These are phyloP conservation scores for Alligator sinensis DNA, from an alignment of 2,113 vertebrate species.

Conservation along the genomic window DNA sequence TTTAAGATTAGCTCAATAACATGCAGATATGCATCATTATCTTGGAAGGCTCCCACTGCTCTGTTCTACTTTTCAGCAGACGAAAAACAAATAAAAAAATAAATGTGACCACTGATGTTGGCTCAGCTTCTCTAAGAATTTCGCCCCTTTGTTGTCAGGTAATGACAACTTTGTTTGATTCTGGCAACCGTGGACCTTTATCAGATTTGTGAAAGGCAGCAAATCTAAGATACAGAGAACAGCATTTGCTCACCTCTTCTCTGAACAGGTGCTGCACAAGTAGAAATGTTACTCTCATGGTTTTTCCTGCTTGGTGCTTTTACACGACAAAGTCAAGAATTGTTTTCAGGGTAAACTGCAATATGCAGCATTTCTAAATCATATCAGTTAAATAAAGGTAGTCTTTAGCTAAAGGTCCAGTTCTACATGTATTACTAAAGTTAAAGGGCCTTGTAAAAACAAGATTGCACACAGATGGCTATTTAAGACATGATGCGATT, in stretches of 20 bases:
- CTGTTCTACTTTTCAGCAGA: not conserved
- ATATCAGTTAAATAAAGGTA: not conserved
- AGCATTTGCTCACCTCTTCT: not conserved
- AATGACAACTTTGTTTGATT: not conserved
- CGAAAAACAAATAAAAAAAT: not conserved
- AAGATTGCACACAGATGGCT: not conserved
- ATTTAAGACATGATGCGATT: not conserved
- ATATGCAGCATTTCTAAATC: not conserved
- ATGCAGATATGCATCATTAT: not conserved
- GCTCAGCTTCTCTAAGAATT: not conserved
- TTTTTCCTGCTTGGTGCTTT: not conserved
- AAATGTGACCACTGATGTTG: not conserved
- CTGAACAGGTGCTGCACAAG: not conserved
- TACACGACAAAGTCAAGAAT: not conserved
- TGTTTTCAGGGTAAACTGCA: not conserved
- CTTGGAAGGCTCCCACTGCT: not conserved
- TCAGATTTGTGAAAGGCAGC: not conserved
- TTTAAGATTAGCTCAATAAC: not conserved
- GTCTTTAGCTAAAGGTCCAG: not conserved
- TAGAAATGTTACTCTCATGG: not conserved
- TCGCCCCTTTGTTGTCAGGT: not conserved
- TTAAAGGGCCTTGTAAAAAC: not conserved
- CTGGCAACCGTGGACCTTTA: not conserved
- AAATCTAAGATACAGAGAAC: not conserved
- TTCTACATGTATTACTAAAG: not conserved